Evolutionary conservation across 2,797 vertebrate species (phyloP).

Genomic region (Numenius phaeopus): DNA sequence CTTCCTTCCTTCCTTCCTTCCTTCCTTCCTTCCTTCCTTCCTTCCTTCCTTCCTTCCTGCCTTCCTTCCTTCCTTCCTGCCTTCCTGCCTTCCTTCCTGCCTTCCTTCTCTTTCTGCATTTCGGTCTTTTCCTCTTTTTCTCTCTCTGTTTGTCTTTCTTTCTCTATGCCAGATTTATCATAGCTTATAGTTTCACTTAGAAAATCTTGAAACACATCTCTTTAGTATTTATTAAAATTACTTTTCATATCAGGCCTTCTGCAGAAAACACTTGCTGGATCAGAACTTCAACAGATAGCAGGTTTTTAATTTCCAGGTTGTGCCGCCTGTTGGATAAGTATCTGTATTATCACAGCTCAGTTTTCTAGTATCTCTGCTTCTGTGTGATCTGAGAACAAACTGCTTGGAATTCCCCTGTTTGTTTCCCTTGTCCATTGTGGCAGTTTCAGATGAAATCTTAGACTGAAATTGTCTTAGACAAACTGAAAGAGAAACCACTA

Average conservation of each 20-base stretch:
- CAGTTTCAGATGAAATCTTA: not conserved
- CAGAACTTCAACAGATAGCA: not conserved
- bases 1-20: too few species aligned
- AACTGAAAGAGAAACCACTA: not conserved
- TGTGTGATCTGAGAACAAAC: not conserved
- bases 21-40: not conserved
- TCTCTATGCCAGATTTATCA: not conserved
- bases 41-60: too few species aligned
- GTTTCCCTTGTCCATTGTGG: not conserved
- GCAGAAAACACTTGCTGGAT: not conserved
- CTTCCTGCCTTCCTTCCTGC: too few species aligned
- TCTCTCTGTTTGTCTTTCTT: too few species aligned
- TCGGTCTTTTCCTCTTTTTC: not conserved
- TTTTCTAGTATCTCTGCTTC: not conserved
- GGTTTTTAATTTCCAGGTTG: slow-evolving; percentile 20
- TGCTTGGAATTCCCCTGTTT: not conserved
- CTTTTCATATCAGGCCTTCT: not conserved
- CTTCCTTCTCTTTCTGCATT: not conserved
- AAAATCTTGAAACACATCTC: not conserved
- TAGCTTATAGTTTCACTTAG: not conserved
- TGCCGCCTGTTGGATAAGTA: not conserved
- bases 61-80: too few species aligned
- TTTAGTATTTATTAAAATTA: not conserved
- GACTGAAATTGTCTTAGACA: not conserved
- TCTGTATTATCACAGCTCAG: not conserved